Base-by-base conservation (phyloP, 2,797 vertebrate species). In the Pterois miles region DNA sequence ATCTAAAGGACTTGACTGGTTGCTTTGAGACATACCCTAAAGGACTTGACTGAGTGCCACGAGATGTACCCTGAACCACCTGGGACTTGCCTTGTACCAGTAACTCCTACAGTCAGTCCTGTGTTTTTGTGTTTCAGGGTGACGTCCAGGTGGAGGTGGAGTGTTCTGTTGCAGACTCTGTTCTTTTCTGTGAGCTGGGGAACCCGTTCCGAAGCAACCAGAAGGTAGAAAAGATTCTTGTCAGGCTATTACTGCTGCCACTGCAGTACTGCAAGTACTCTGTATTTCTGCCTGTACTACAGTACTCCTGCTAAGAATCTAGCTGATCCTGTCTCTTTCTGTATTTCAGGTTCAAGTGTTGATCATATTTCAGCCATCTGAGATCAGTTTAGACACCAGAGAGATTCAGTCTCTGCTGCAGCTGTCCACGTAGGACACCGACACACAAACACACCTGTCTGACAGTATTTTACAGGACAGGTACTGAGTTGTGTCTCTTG, bases 151-250 rank as follows among this genome's bases (percentile, higher is more conserved):
- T 36, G 2, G 6, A 2, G 4, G 68, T 91, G 18, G 5, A 52
- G 7, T 93, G 90, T 68, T 65, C 59, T 34, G 40, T 85, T 1
- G 86, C 90, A 0, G 86, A 90, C 9, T 68, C 33, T 0, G 56
- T 57, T 72, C 92, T 97, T 43, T 40, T 95, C 36, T 98, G 98
- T 31, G 93, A 96, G 23, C 91, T 99, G 78, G 97, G 97, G 25
- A 97, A 98, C 81, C 98, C 98, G 1, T 97, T 99, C 83, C 94
- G 91, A 86, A 94, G 82, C 82, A 95, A 96, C 86, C 95, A 96
- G 20, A 58, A 52, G 89, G 95, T 96, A 82, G 4, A 10, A 11
- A 18, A 9, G 7, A 0, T 33, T 23, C 20, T 1, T 5, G 1
- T 38, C 22, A 6, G 22, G 25, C 29, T 34, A 23, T 36, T 8